Evolutionary conservation across 2,888 invertebrate genomes (phyloP), one percentile per base, ranked within the genome.

Genomic region (Micropterix aruncella): DNA sequence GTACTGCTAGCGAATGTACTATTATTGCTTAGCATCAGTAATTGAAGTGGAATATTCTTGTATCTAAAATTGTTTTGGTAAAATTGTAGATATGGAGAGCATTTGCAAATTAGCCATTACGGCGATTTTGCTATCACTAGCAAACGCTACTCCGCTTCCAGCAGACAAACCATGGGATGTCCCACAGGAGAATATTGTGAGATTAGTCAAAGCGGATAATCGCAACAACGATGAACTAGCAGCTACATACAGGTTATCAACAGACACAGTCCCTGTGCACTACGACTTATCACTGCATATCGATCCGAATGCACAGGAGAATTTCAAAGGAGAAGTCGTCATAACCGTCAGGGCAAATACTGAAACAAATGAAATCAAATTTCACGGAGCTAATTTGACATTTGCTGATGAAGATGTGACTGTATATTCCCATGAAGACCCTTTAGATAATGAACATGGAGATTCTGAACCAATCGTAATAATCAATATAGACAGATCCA

Each of bases 211-310:
- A n/a, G n/a, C n/a, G n/a, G n/a, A n/a, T n/a, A n/a, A n/a, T 16
- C 44, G 48, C 5, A 49, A 50, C 17, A 55, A 53, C 18, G 50
- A 49, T 3, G 51, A 53, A 12, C 44, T 56, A 1, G 52, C 54
- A 1, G 59, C 56, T 1, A 52, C 47, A 18, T 77, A 76, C 56
- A 65, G 74, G 0, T 60, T 81, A 7, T 78, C 80, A 0, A 60
- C 59, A 1, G 63, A 62, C 19, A 62, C 75, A 0, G 54, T 53
- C n/a, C 80, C 80, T 0, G 60, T 57, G 0, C 63, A 64, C 49
- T 81, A 79, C 53, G 63, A 63, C 15, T 63, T 79, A 12, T 56
- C 56, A 12, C 57, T 80, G 0, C 62, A 55, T 42, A 62, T 78
- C 0, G 55, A 73, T 41, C 66, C 79, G 0, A 56, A 58, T 16